Evolutionary conservation across 2,113 vertebrate species (phyloP).

Genomic region (Phylloscopus whistleri): DNA sequence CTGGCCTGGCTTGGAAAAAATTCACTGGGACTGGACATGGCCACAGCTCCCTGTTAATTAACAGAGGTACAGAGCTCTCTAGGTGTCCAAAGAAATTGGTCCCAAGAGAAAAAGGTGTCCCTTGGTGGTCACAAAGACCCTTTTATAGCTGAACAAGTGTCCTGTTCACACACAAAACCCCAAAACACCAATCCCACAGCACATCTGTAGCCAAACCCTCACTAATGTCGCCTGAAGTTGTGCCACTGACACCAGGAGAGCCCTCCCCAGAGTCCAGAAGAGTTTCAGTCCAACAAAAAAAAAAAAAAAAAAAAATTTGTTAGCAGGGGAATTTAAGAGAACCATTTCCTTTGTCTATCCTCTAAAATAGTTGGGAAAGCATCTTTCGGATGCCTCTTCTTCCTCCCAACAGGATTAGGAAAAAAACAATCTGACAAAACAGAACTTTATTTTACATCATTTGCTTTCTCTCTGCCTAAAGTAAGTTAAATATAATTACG

Average conservation of each 20-base stretch:
- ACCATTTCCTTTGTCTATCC: neutral
- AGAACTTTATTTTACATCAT: neutral
- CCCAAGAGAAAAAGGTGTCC: neutral
- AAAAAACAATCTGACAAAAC: neutral
- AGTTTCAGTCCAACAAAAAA: neutral
- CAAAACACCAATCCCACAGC: neutral
- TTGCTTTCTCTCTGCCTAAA: neutral
- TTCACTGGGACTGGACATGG: rapidly evolving
- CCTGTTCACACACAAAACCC: rapidly evolving
- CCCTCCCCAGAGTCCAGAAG: neutral
- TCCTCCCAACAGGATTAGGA: neutral
- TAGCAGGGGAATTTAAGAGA: neutral
- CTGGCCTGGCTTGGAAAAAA: neutral
- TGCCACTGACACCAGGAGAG: neutral
- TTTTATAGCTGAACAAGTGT: neutral
- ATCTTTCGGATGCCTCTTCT: neutral
- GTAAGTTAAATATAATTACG: neutral
- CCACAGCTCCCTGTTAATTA: neutral
- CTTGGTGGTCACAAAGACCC: neutral
- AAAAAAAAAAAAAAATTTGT: neutral
- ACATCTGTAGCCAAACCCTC: neutral
- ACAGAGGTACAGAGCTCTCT: neutral
- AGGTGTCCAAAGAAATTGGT: neutral
- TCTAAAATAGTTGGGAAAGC: neutral
- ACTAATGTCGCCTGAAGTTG: rapidly evolving